phyloP scores from a whole-genome alignment of 2,888 invertebrate species.

The Esperia sulphurella region DNA sequence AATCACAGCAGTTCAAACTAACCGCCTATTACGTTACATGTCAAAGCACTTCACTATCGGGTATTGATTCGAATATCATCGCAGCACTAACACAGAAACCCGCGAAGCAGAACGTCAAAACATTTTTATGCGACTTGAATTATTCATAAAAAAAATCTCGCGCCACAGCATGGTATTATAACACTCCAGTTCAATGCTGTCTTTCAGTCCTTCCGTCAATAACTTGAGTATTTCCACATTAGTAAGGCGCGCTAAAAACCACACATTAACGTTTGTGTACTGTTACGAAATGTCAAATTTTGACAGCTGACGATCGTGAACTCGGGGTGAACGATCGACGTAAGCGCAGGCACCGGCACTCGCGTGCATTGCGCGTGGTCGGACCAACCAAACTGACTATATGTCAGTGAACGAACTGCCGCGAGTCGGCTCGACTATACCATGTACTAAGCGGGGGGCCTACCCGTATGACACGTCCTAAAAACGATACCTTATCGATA shows the following conservation, averaged over 20 bases:
- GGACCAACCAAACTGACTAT: conserved; percentile 50
- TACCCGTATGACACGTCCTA: conserved; percentile 42
- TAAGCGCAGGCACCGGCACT: conserved; percentile 38
- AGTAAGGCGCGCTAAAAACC: conserved; percentile 34
- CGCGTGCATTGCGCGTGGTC: conserved; percentile 54
- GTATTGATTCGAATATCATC: conserved; percentile 35
- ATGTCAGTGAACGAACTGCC: conserved; percentile 10
- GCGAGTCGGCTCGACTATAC: conserved; percentile 11
- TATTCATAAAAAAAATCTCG: conserved; percentile 44
- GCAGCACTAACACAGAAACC: conserved; percentile 51
- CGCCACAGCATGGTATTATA: conserved; percentile 30
- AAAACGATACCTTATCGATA: conserved; percentile 59
- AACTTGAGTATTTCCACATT: conserved; percentile 15
- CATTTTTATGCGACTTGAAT: conserved; percentile 37
- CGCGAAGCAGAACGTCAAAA: conserved; percentile 44
- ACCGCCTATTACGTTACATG: conserved; percentile 37
- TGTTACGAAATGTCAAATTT: conserved; percentile 60
- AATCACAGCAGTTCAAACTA: conserved; percentile 39
- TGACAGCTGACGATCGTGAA: conserved; percentile 67
- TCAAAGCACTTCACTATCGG: conserved; percentile 37
- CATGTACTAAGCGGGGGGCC: conserved; percentile 51
- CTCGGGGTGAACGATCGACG: conserved; percentile 48
- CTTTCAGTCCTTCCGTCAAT: conserved; percentile 15
- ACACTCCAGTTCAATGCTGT: conserved; percentile 10
- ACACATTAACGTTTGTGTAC: conserved; percentile 29